These are phyloP conservation scores for Oncorhynchus tshawytscha DNA, from an alignment of 2,113 vertebrate genomes.

Conservation along the genomic window DNA sequence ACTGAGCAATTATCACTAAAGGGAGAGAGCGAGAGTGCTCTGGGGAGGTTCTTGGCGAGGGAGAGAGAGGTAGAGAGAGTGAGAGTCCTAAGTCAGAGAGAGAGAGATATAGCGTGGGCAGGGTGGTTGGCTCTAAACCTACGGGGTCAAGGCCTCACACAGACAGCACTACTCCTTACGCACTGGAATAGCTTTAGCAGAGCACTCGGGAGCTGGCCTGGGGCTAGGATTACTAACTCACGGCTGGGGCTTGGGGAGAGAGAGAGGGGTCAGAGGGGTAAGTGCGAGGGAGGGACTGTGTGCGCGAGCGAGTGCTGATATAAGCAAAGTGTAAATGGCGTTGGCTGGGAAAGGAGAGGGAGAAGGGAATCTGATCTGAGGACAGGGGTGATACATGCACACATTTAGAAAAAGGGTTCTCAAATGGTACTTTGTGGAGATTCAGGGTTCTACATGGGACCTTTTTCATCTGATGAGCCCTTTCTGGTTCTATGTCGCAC, in stretches of 20 bases:
- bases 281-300: constrained; percentile 31
- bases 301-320: constrained; percentile 7
- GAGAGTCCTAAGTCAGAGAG: too few relatives aligned
- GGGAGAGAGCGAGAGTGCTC: too few relatives aligned
- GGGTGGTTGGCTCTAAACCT: constrained; percentile 38
- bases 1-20: too few relatives aligned
- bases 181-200: constrained; percentile 43
- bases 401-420: too few relatives aligned
- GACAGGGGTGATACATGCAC: background rate
- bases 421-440: too few relatives aligned
- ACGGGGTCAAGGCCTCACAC: constrained; percentile 47
- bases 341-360: background rate
- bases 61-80: too few relatives aligned
- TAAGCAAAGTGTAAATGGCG: constrained; percentile 17
- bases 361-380: background rate
- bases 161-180: background rate
- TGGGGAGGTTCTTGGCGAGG: too few relatives aligned
- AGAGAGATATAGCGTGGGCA: too few relatives aligned
- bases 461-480: too few relatives aligned
- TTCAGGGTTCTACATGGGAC: too few relatives aligned
- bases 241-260: constrained; percentile 27
- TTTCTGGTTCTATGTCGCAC: too few relatives aligned
- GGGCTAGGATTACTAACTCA: constrained; percentile 43
- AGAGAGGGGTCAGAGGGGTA: constrained; percentile 49
- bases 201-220: constrained; percentile 42